Base-by-base conservation (phyloP, 2,797 vertebrate species). In the Enteromius afrohamiltoni region DNA sequence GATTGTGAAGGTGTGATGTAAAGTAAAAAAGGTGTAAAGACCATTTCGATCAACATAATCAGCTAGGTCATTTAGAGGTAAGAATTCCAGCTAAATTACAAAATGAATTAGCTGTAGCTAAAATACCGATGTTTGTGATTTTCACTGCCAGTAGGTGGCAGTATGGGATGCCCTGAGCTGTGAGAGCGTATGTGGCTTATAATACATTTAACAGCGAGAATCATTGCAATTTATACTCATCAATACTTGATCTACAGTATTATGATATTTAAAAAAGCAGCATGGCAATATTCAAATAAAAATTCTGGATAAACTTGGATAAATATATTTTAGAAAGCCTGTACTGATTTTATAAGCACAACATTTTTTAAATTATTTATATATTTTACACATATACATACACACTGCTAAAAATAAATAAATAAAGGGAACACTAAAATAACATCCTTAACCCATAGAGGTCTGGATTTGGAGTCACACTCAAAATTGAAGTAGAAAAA, bases 1-100 rank as follows among this genome's bases (percentile, higher is more conserved):
- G 77, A 79, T 79, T n/a, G 42, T 47, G 77, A 42, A 79, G 14
- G 67, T 67, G 45, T 79, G 9, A 40, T 16, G 42, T 26, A 11
- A 49, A 79, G 74, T 60, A 31, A 51, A 49, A 49, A 26, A 70
- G 16, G 29, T 31, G 45, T 6, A 0, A 2, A 10, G 69, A 19
- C 14, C 23, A 73, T 51, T 51, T 73, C 45, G 3, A 51, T 73
- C 70, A 73, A 21, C 29, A 51, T 31, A 45, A 73, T 73, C 45
- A 51, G 45, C 2, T 34, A 26, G 47, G 29, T 31, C 31, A 21
- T 62, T 29, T 62, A 29, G 13, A 0, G 58, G 23, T 62, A 23
- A 29, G 26, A 74, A 53, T 10, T 77, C 37, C 40, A 62, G 58
- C 40, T 47, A 64, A 77, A 77, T 77, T 45, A 47, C 40, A 21